Evolutionary conservation across 1,140 invertebrate species (phyloP).

Genomic region (Chironomus tepperi): DNA sequence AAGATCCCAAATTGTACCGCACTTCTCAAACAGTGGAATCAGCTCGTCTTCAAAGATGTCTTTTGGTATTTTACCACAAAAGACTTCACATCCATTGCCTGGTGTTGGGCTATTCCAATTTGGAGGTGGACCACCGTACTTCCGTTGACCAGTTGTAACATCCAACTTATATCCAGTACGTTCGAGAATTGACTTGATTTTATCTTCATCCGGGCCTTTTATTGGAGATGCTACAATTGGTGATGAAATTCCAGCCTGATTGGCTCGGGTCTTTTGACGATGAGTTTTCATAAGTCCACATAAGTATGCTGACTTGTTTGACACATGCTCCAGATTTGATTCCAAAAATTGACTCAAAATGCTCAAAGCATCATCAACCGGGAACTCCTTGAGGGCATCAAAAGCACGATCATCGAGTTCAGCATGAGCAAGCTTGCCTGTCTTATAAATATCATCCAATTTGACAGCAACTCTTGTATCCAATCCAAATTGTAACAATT

Average conservation of each 20-base stretch:
- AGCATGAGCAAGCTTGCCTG: slow-evolving; percentile 85
- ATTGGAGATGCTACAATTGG: slow-evolving; percentile 51
- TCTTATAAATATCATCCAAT: slow-evolving; percentile 95
- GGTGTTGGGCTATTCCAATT: slow-evolving; percentile 84
- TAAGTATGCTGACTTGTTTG: slow-evolving; percentile 95
- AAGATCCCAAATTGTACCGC: slow-evolving; percentile 96
- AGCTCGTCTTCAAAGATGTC: slow-evolving; percentile 98
- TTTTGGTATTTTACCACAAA: slow-evolving; percentile 98
- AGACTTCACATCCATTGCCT: slow-evolving; percentile 92
- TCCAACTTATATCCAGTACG: slow-evolving; percentile 94
- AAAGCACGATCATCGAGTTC: slow-evolving; percentile 93
- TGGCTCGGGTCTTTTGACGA: slow-evolving; percentile 79
- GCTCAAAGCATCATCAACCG: slow-evolving; percentile 85
- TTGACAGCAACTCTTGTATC: slow-evolving; percentile 87
- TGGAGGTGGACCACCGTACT: slow-evolving; percentile 95
- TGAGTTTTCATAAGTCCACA: slow-evolving; percentile 99
- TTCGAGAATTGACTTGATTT: slow-evolving; percentile 86
- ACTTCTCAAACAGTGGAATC: slow-evolving; percentile 95
- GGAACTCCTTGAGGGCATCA: slow-evolving; percentile 95
- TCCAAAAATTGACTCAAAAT: slow-evolving; percentile 92
- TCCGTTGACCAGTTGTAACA: slow-evolving; percentile 96
- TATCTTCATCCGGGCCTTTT: slow-evolving; percentile 90
- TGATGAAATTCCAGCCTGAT: slow-evolving; percentile 55
- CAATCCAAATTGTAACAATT: slow-evolving; percentile 86
- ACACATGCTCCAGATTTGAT: slow-evolving; percentile 95